These are phyloP conservation scores for Cephalopachus bancanus DNA, from an alignment of 2,797 vertebrate genomes.

Conservation along the genomic window DNA sequence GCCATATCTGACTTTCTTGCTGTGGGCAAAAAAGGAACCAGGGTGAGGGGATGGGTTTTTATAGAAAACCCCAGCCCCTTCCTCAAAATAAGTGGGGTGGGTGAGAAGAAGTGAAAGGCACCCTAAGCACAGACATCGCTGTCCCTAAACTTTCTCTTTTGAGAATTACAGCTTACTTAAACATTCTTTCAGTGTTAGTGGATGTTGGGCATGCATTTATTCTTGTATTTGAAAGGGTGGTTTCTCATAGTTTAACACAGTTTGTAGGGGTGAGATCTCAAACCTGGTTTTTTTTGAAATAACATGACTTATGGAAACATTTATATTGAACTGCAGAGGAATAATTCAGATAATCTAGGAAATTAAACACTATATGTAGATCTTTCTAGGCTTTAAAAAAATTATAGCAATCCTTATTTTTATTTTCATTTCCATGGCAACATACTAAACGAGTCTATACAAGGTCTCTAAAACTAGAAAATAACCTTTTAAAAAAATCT, in stretches of 20 bases:
- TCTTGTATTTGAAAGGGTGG: background rate
- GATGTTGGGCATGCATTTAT: background rate
- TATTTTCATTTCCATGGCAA: slow-evolving; percentile 72
- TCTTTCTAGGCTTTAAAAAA: slow-evolving; percentile 68
- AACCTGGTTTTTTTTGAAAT: slow-evolving; percentile 30
- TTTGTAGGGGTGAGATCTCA: background rate
- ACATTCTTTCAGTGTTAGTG: slow-evolving; percentile 5
- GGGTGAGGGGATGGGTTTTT: background rate
- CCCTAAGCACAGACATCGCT: background rate
- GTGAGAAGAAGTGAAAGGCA: background rate
- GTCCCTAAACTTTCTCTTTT: slow-evolving; percentile 13
- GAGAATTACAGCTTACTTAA: slow-evolving; percentile 46
- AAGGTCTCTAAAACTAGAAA: slow-evolving; percentile 67
- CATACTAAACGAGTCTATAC: slow-evolving; percentile 44
- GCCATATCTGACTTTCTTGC: slow-evolving; percentile 51
- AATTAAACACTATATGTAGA: slow-evolving; percentile 22
- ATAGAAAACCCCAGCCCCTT: background rate
- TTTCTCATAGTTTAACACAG: background rate
- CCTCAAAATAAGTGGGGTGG: background rate
- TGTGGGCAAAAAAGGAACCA: slow-evolving; percentile 18
- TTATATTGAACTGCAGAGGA: background rate
- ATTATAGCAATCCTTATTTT: slow-evolving; percentile 67
- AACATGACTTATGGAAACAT: slow-evolving; percentile 40
- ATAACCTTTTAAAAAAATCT: slow-evolving; percentile 32
- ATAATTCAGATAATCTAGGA: slow-evolving; percentile 45